Conservation (phyloP, 1,140 invertebrate species). For the Plodia interpunctella region DNA sequence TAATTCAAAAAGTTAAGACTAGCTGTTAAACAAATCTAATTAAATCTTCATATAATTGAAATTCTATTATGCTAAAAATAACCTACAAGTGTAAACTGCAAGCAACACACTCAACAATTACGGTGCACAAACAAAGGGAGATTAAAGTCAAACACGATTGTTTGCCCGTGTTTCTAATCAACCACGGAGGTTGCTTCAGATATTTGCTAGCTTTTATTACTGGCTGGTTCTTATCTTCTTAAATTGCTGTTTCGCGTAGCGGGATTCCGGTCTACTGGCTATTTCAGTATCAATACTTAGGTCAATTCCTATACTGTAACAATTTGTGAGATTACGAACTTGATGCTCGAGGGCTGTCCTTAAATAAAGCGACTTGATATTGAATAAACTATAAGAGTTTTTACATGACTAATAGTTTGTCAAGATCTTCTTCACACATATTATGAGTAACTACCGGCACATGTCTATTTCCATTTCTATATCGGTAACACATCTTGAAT, state of each 20-base stretch:
- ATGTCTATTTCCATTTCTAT: background rate
- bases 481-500: background rate
- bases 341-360: too few species aligned
- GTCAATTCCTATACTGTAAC: too few species aligned
- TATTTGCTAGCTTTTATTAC: constrained; percentile 18
- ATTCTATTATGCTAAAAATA: background rate
- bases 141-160: constrained; percentile 41
- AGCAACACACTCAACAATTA: constrained; percentile 9
- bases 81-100: constrained; percentile 8
- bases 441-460: background rate
- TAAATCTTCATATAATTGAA: background rate
- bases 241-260: background rate
- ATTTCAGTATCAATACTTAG: too few species aligned
- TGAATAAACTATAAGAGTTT: too few species aligned
- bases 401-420: too few species aligned
- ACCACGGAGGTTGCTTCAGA: constrained; percentile 17
- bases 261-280: too few species aligned
- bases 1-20: too few species aligned
- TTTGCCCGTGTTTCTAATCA: constrained; percentile 40
- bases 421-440: background rate
- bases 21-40: too few species aligned
- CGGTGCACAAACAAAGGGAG: constrained; percentile 22
- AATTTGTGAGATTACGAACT: too few species aligned
- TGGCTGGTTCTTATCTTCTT: constrained; percentile 4
- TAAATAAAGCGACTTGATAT: too few species aligned